Percentiles rank a stretch among this genome's conserved stretches.
These are phyloP conservation scores for Cottoperca gobio DNA, from an alignment of 2,797 vertebrate genomes.

Conservation along the genomic window DNA sequence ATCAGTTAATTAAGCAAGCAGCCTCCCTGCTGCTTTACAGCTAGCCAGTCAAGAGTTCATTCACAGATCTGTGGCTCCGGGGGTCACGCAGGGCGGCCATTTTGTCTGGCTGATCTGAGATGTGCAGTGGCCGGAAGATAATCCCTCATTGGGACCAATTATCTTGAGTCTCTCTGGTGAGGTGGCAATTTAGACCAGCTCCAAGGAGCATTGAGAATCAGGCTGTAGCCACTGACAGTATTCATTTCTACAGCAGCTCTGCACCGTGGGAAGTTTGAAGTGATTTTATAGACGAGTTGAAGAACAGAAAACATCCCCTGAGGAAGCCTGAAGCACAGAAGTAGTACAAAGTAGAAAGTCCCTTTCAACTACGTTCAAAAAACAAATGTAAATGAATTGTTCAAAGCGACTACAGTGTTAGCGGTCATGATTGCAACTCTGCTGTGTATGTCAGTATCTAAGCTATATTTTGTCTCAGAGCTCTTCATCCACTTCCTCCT, in stretches of 20 bases:
- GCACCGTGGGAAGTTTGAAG: slow-evolving; percentile 20
- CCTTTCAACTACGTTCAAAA: slow-evolving; percentile 7
- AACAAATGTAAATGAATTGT: background rate
- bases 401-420: background rate
- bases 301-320: slow-evolving; percentile 13
- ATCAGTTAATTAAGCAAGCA: background rate
- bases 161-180: slow-evolving; percentile 65
- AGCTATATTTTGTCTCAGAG: slow-evolving; percentile 36
- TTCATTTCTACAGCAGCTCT: slow-evolving; percentile 27
- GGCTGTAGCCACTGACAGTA: slow-evolving; percentile 21
- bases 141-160: slow-evolving; percentile 80
- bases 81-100: slow-evolving; percentile 40
- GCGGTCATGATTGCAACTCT: background rate
- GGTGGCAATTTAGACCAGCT: slow-evolving; percentile 61
- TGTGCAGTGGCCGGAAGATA: slow-evolving; percentile 73
- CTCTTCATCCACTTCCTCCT: slow-evolving; percentile 54
- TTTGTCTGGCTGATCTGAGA: slow-evolving; percentile 57
- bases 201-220: slow-evolving; percentile 41
- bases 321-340: background rate
- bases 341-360: background rate
- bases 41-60: slow-evolving; percentile 27
- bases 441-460: slow-evolving; percentile 9
- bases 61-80: slow-evolving; percentile 27
- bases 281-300: slow-evolving; percentile 18
- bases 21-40: background rate